Evolutionary conservation across 2,797 vertebrate genomes (phyloP).

Genomic region (Phylloscopus collybita): DNA sequence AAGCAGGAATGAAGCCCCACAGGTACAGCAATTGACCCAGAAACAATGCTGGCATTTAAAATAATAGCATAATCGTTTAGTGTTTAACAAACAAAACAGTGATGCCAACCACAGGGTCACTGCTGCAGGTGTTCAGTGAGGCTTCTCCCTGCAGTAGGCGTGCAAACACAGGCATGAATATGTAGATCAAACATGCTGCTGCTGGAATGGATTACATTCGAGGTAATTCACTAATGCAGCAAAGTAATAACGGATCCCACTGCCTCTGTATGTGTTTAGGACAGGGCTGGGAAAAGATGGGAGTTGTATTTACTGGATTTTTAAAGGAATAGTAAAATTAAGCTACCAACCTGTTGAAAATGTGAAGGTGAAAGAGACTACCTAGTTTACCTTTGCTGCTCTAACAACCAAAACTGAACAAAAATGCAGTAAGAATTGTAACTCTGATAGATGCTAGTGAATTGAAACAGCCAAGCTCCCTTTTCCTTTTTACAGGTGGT

Average conservation of each 20-base stretch:
- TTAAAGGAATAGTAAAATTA: neutral
- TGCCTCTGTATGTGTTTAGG: neutral
- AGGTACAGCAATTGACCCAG: neutral
- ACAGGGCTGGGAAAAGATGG: neutral
- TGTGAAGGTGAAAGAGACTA: neutral
- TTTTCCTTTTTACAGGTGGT: slow-evolving; percentile 16
- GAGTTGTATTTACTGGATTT: neutral
- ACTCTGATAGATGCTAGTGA: neutral
- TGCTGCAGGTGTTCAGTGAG: neutral
- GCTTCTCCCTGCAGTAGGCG: neutral
- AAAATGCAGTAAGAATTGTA: slow-evolving; percentile 15
- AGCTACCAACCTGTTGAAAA: neutral
- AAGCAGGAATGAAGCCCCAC: slow-evolving; percentile 1
- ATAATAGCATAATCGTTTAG: neutral
- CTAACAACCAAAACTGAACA: neutral
- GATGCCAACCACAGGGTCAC: neutral
- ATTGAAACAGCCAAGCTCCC: neutral
- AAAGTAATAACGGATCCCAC: neutral
- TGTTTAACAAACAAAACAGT: neutral
- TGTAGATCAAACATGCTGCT: neutral
- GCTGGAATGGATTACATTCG: neutral
- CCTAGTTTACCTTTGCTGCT: neutral
- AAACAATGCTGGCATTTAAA: neutral
- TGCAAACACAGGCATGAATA: neutral
- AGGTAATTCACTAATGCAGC: neutral